phyloP scores from a whole-genome alignment of 2,113 vertebrate species.

The Forbesichthys papilliferus region DNA sequence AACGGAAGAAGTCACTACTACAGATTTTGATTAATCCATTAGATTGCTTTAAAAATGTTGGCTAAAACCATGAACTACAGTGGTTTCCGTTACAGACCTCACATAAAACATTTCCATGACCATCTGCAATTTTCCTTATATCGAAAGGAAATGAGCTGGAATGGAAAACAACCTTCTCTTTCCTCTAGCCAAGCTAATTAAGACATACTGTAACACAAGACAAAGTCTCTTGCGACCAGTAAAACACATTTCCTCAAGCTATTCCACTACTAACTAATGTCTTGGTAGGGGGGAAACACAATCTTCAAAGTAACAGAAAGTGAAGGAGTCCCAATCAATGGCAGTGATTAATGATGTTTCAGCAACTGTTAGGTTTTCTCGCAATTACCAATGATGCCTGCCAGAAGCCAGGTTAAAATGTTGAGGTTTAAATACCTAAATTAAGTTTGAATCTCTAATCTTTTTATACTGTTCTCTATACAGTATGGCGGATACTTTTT shows the following conservation, averaged over 20 bases:
- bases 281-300: neutral
- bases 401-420: neutral
- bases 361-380: neutral
- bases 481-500: too few relatives aligned
- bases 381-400: slow-evolving; percentile 2
- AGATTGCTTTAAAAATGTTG: neutral
- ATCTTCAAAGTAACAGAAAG: neutral
- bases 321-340: slow-evolving; percentile 7
- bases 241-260: slow-evolving; percentile 23
- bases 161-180: slow-evolving; percentile 17
- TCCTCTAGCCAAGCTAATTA: slow-evolving; percentile 47
- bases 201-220: slow-evolving; percentile 11
- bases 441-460: neutral
- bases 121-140: neutral
- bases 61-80: neutral
- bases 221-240: slow-evolving; percentile 8
- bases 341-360: neutral
- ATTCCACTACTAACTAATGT: neutral
- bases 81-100: neutral
- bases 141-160: slow-evolving; percentile 24
- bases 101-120: neutral
- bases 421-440: neutral
- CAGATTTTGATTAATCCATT: neutral
- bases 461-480: too few relatives aligned
- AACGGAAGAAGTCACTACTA: too few relatives aligned